Evolutionary conservation across 2,888 invertebrate genomes (phyloP).

Genomic region (Eupithecia subfuscata): DNA sequence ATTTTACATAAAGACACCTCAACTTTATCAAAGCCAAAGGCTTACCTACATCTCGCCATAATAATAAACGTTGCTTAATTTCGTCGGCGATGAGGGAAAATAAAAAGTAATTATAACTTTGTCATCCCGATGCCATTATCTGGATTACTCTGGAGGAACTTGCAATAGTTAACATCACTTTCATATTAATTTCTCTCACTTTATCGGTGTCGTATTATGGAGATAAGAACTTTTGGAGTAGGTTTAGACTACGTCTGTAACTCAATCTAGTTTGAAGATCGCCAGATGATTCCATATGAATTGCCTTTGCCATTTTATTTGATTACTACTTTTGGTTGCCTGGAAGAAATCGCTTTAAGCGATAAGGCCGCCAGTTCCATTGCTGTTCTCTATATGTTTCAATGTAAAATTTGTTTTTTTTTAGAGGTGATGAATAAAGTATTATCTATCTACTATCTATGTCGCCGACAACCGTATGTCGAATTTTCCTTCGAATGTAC

Average conservation of each 20-base stretch:
- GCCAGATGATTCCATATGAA: background rate
- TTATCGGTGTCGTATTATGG: slow-evolving; percentile 31
- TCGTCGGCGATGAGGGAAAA: slow-evolving; percentile 56
- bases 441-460: background rate
- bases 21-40: slow-evolving; percentile 33
- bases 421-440: too few relatives aligned
- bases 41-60: slow-evolving; percentile 39
- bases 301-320: background rate
- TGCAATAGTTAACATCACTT: slow-evolving; percentile 53
- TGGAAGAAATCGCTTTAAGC: too few relatives aligned
- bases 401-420: too few relatives aligned
- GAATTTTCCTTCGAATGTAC: background rate
- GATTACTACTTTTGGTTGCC: background rate
- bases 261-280: background rate
- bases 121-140: slow-evolving; percentile 62
- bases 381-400: too few relatives aligned
- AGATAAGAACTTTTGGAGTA: slow-evolving; percentile 11
- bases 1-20: slow-evolving; percentile 29
- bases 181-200: slow-evolving; percentile 51
- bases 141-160: slow-evolving; percentile 51
- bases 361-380: too few relatives aligned
- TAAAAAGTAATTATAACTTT: slow-evolving; percentile 74
- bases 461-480: background rate
- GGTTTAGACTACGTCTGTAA: slow-evolving; percentile 4
- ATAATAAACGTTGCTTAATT: slow-evolving; percentile 49